phyloP scores from a whole-genome alignment of 2,888 invertebrate genomes.

The Halictus ligatus region DNA sequence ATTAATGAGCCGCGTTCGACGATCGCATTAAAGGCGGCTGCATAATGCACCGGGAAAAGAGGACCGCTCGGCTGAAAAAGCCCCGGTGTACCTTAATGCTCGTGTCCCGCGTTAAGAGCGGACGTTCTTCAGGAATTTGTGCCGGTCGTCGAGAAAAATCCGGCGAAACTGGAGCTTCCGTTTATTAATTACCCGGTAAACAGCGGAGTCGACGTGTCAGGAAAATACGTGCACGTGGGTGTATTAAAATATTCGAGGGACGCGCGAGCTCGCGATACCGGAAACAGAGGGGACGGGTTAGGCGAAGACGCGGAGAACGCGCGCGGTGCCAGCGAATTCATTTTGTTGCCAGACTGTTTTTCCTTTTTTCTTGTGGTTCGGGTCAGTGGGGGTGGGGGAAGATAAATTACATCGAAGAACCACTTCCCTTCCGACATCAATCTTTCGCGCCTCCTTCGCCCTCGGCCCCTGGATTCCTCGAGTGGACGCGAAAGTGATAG shows the following conservation, averaged over 20 bases:
- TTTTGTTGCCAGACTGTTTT: not conserved
- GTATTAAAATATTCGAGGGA: conserved; percentile 18
- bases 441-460: not conserved
- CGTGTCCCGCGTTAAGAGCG: not conserved
- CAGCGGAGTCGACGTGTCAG: conserved; percentile 20
- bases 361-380: not conserved
- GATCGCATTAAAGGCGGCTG: conserved; percentile 9
- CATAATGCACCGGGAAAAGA: not conserved
- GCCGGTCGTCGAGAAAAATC: not conserved
- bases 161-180: conserved; percentile 10
- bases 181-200: conserved; percentile 38
- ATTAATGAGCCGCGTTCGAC: conserved; percentile 38
- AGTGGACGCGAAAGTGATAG: not conserved
- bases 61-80: not conserved
- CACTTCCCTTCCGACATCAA: not conserved
- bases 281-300: not conserved
- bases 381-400: not conserved
- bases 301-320: not conserved
- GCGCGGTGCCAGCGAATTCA: not conserved
- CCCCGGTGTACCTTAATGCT: not conserved
- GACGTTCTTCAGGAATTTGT: not conserved
- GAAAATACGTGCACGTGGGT: conserved; percentile 18
- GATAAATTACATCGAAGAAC: conserved; percentile 8
- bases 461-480: not conserved
- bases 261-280: not conserved